Base-by-base conservation (phyloP, 2,797 vertebrate species). In the Apogon hyalosoma region DNA sequence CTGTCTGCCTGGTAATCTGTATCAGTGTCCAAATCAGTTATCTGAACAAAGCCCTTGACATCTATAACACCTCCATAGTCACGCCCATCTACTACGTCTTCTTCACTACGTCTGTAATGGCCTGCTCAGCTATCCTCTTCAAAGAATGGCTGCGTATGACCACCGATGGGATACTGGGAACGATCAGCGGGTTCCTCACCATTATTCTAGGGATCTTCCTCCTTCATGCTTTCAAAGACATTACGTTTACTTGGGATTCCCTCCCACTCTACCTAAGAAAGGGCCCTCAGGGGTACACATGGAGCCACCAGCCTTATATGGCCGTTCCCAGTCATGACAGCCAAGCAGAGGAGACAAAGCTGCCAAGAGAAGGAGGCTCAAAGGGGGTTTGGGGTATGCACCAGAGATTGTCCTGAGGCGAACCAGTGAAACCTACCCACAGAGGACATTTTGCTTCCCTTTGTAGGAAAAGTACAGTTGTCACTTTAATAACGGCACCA, bases 11-110 rank as follows among this genome's bases (percentile, higher is more conserved):
- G 74, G 83, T 90, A 63, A 68, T 94, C 77, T 96, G 95, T 56
- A 58, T 96, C 83, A 95, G 90, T 43, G 18, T 94, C 74, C 95
- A 96, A 77, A 95, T 96, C 78, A 97, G 92, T 85, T 96, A 95
- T 66, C 92, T 96, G 76, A 96, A 96, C 90, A 95, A 95, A 87
- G 95, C 94, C 41, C 89, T 97, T 55, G 95, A 95, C 85, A 94
- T 95, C 78, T 96, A 93, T 82, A 95, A 91, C 83, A 95, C 93
- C 0, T 96, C 94, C 0, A 82, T 95, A 40, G 92, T 96, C 68
- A 95, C 94, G 0, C 94, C 95, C 4, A 86, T 95, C 74, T 95
- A 95, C 80, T 96, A 97, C 0, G 94, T 96, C 79, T 94, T 96
- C 83, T 97, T 96, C 88, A 96, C 94, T 77, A 95, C 92, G 0